Base-by-base conservation (phyloP, 2,113 vertebrate genomes). In the Neolamprologus variostigma region DNA sequence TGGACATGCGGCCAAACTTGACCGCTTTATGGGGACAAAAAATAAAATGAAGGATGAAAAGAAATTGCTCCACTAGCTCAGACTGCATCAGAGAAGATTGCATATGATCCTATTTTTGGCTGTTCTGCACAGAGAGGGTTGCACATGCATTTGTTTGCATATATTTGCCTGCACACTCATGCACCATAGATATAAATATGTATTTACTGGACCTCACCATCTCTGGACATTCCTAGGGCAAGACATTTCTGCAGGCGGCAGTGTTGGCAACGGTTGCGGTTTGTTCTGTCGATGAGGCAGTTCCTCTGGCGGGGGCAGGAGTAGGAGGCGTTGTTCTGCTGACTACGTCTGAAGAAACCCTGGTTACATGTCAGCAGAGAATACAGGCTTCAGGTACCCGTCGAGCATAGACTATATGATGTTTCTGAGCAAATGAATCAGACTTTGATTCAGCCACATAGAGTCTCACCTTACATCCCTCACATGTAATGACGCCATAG, bases 241-340 rank as follows among this genome's bases (percentile, higher is more conserved):
- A 99, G 98, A 97, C 99, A 99, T 97, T 99, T 99, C 95, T 99
- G 99, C 95, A 99, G 97, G 91, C 99, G 97, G 96, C 99, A 99
- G 95, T 99, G 99, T 95, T 99, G 99, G 97, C 99, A 99, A 91
- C 99, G 98, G 95, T 99, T 99, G 93, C 99, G 97, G 95, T 99
- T 99, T 89, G 99, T 99, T 97, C 99, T 98, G 97, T 99, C 99
- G 93, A 99, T 99, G 97, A 99, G 98, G 96, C 99, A 99, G 96
- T 99, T 99, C 96, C 99, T 98, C 97, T 99, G 99, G 94, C 99
- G 97, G 81, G 98, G 99, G 95, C 99, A 99, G 91, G 99, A 99
- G 91, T 99, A 99, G 31, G 99, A 96, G 71, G 98, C 99, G 92
- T 99, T 99, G 95, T 99, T 99, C 96, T 99, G 99, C 94, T 99